phyloP scores from a whole-genome alignment of 2,797 vertebrate species.

The Podarcis siculus region DNA sequence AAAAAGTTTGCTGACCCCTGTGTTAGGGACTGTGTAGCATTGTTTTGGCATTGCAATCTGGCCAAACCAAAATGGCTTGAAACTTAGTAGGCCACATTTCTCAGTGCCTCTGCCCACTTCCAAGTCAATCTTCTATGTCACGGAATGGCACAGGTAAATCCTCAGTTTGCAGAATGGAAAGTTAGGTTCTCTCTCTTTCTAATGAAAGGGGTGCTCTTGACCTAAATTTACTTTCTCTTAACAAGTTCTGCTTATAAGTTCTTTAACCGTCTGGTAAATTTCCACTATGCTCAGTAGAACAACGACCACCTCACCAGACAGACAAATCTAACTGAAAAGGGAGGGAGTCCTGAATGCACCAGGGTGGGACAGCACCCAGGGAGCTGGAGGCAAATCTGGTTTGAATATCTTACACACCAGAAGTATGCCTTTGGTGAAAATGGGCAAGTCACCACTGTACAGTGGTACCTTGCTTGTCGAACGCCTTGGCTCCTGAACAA shows the following conservation, averaged over 20 bases:
- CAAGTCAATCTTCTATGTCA: slow-evolving; percentile 48
- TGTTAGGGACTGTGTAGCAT: neutral
- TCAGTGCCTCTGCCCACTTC: slow-evolving; percentile 40
- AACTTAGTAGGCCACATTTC: neutral
- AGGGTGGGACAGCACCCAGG: neutral
- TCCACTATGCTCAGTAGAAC: neutral
- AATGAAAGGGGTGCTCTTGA: slow-evolving; percentile 45
- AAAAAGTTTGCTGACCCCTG: neutral
- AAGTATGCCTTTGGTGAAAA: neutral
- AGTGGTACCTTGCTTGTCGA: too few species aligned
- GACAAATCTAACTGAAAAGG: neutral
- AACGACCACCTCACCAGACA: neutral
- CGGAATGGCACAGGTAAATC: slow-evolving; percentile 35
- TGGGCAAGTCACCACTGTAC: neutral
- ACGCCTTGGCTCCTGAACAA: too few species aligned
- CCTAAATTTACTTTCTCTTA: slow-evolving; percentile 42
- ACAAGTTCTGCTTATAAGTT: slow-evolving; percentile 32
- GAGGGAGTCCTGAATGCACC: neutral
- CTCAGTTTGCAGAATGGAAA: slow-evolving; percentile 28
- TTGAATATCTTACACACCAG: neutral
- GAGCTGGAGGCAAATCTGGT: neutral
- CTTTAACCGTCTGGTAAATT: slow-evolving; percentile 8
- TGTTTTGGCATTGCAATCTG: neutral
- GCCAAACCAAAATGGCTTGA: neutral
- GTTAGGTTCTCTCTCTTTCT: slow-evolving; percentile 46